Conservation (phyloP, 2,113 vertebrate species). For the Notechis scutatus region DNA sequence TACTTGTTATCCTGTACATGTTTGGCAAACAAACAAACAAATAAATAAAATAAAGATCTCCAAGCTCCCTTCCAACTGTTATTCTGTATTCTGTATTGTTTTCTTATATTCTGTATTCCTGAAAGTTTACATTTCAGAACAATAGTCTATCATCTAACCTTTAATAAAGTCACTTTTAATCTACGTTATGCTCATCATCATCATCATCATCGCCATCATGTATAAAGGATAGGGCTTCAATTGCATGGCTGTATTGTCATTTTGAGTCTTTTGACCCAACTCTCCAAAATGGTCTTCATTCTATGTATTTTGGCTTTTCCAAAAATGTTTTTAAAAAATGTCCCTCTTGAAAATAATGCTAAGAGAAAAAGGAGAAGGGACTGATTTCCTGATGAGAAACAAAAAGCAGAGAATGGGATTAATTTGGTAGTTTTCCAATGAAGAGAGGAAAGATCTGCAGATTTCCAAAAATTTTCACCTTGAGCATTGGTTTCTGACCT, state of each 20-base stretch:
- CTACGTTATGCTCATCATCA: neutral
- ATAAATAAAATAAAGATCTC: too few species aligned
- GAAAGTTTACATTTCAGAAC: too few species aligned
- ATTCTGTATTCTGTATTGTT: too few species aligned
- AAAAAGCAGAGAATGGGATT: neutral
- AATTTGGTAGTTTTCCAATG: neutral
- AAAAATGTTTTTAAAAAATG: neutral
- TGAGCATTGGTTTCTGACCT: neutral
- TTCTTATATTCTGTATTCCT: too few species aligned
- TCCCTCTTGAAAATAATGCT: neutral
- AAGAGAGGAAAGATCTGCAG: neutral
- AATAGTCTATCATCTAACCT: neutral
- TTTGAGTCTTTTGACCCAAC: neutral
- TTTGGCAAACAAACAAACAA: too few species aligned
- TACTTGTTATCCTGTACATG: too few species aligned
- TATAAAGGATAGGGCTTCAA: neutral
- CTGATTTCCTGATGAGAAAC: too few species aligned
- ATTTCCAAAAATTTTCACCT: neutral
- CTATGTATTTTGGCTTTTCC: neutral
- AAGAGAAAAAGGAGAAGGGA: neutral
- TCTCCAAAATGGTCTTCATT: neutral
- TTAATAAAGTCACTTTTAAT: neutral
- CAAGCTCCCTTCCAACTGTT: too few species aligned
- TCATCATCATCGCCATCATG: neutral
- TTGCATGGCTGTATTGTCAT: neutral